Percentiles rank a stretch among this genome's conserved stretches.
Conservation (phyloP, 2,113 vertebrate species). For the Sinocyclocheilus rhinocerous region DNA sequence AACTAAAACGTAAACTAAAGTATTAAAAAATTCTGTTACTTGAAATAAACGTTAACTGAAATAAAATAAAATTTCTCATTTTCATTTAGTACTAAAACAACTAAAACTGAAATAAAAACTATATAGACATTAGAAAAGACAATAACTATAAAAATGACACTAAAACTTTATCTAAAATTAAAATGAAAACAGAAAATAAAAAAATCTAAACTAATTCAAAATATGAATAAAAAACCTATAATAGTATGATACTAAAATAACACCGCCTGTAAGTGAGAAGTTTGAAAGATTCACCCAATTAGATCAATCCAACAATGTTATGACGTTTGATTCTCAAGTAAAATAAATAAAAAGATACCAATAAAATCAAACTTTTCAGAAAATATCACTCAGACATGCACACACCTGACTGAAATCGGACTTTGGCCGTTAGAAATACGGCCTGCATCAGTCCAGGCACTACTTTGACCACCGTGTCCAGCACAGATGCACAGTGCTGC, state of each 20-base stretch:
- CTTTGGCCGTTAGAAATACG: constrained; percentile 87
- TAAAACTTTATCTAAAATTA: not conserved
- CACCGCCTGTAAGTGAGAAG: not conserved
- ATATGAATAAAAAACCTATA: not conserved
- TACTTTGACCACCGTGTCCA: constrained; percentile 89
- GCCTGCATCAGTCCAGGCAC: constrained; percentile 89
- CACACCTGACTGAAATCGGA: constrained; percentile 90
- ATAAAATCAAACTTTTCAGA: not conserved
- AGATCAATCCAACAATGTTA: not conserved
- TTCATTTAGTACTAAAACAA: not conserved
- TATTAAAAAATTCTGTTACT: not conserved
- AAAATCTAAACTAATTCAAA: not conserved
- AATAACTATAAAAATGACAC: not conserved
- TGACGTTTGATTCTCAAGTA: not conserved
- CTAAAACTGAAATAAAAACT: not conserved
- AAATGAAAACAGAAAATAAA: not conserved
- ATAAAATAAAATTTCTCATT: no score
- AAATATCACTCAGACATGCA: not conserved
- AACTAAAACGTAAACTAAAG: no score
- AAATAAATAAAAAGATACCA: not conserved
- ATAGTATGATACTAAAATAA: not conserved
- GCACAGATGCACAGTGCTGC: constrained; percentile 83
- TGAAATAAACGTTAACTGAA: not conserved
- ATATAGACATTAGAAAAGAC: not conserved
- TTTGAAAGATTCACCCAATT: not conserved